These are phyloP conservation scores for Gallinago jamesoni DNA, from an alignment of 2,113 vertebrate genomes.

Conservation along the genomic window DNA sequence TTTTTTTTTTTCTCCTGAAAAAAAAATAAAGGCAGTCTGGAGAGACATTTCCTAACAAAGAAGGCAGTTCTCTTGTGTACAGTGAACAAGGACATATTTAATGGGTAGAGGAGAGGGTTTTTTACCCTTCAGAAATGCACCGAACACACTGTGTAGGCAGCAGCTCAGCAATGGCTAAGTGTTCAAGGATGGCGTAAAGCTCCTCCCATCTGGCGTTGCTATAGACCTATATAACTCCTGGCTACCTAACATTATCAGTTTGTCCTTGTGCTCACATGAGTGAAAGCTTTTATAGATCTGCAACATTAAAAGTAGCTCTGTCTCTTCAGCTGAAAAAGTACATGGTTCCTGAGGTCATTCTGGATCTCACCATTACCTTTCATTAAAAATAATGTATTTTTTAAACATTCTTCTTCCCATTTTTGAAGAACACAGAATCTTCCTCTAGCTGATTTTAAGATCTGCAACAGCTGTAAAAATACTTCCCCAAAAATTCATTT, in stretches of 20 bases:
- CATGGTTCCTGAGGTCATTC: background rate
- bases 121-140: background rate
- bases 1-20: background rate
- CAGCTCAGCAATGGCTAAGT: background rate
- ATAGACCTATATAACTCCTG: accelerated
- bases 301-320: background rate
- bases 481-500: background rate
- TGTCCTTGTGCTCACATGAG: background rate
- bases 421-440: background rate
- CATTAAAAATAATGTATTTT: background rate
- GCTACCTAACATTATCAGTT: background rate
- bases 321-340: background rate
- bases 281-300: background rate
- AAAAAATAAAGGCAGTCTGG: background rate
- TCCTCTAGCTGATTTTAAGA: background rate
- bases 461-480: background rate
- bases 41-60: background rate
- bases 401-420: background rate
- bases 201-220: background rate
- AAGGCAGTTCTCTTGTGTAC: background rate
- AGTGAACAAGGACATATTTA: background rate
- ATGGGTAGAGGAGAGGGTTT: background rate
- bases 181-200: background rate
- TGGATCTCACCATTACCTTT: background rate
- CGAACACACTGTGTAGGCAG: background rate